Percentiles rank a stretch among this genome's conserved stretches.
Conservation (phyloP, 37 sponge, comb jelly and placozoan species). For the Ianthella basta region DNA sequence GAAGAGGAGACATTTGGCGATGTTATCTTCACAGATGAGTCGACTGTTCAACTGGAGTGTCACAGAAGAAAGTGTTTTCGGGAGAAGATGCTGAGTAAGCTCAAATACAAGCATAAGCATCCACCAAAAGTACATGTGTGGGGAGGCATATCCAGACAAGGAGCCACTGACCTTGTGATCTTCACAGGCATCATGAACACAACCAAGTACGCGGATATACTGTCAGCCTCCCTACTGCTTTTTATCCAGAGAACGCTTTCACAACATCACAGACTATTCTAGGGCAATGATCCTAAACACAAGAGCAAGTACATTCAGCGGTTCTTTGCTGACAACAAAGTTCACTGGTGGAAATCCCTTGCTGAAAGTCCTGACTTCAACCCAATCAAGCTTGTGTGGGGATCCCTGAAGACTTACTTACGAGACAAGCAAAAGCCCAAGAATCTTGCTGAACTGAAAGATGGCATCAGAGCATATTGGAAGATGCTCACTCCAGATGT, state of each 20-base stretch:
- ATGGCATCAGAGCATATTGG: neutral
- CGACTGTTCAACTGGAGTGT: neutral
- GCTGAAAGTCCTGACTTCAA: neutral
- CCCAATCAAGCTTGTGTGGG: neutral
- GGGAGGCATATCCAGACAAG: neutral
- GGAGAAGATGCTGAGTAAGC: no score
- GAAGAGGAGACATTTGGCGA: constrained; percentile 4
- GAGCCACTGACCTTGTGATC: neutral
- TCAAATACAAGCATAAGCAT: neutral
- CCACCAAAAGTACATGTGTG: neutral
- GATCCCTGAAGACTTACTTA: neutral
- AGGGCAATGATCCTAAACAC: neutral
- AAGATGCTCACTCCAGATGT: neutral
- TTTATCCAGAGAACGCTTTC: neutral
- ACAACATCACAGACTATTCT: neutral
- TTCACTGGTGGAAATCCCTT: no score
- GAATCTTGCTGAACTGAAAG: neutral
- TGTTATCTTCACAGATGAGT: constrained; percentile 26
- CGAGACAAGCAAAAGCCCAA: neutral
- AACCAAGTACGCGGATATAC: neutral
- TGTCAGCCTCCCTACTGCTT: neutral
- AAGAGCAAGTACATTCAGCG: neutral
- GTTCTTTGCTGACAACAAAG: neutral
- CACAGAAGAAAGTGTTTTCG: constrained; percentile 14
- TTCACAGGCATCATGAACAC: constrained; percentile 5